Evolutionary conservation across 2,113 vertebrate species (phyloP).

Genomic region (Eleginops maclovinus): DNA sequence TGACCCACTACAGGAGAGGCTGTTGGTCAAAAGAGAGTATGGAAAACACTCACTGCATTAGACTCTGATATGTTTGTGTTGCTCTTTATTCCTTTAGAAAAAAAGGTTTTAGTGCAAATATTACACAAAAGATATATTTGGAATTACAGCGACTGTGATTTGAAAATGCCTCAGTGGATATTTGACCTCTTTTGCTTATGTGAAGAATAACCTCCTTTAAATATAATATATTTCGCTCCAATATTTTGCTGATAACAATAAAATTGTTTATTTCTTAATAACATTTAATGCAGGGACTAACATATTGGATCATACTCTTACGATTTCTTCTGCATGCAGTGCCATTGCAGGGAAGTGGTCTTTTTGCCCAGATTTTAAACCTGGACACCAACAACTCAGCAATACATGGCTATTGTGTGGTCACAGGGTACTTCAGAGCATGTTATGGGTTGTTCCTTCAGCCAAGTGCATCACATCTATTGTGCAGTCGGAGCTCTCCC

Average conservation of each 20-base stretch:
- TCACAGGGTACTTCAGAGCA: constrained; percentile 41
- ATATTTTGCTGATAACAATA: background rate
- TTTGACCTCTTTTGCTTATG: constrained; percentile 22
- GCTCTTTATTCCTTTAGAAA: constrained; percentile 39
- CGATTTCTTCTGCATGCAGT: background rate
- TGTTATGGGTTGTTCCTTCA: constrained; percentile 35
- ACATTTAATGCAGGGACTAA: background rate
- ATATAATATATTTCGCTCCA: background rate
- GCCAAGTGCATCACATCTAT: constrained; percentile 52
- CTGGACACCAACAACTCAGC: constrained; percentile 19
- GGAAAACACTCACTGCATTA: constrained; percentile 69
- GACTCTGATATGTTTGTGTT: constrained; percentile 59
- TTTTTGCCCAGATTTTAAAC: constrained; percentile 10
- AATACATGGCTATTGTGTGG: constrained; percentile 35
- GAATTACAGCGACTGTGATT: constrained; percentile 14
- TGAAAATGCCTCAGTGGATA: constrained; percentile 21
- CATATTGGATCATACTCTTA: background rate
- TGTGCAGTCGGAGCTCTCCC: constrained; percentile 39
- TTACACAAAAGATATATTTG: constrained; percentile 11
- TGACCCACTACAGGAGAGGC: constrained; percentile 78
- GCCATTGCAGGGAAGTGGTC: background rate
- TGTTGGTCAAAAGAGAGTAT: constrained; percentile 74
- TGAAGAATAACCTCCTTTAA: background rate
- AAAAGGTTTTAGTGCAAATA: constrained; percentile 31
- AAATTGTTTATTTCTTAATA: too few relatives aligned